Base-by-base conservation (phyloP, 2,797 vertebrate species). In the Pseudochromis fuscus region DNA sequence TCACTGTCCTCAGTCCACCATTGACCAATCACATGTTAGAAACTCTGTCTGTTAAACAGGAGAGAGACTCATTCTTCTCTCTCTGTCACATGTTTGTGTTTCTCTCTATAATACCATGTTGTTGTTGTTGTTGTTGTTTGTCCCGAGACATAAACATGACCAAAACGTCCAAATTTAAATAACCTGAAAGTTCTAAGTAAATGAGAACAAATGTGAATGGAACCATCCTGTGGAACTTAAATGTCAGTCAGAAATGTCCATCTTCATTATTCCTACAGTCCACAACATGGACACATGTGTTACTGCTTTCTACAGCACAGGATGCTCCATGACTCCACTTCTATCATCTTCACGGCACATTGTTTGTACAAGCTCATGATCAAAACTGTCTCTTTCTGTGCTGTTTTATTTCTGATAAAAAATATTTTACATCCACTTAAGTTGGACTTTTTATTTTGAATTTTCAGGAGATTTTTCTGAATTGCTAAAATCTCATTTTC, bases 1-100 rank as follows among this genome's bases (percentile, higher is more conserved):
- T 49, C 42, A n/a, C 28, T 49, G 55, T n/a, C 31, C 63, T 48
- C 42, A 66, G n/a, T 37, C 50, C 35, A 82, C 60, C 74, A 87
- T 73, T 81, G 86, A 91, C 86, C 82, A 80, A 88, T 84, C 57
- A 49, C 70, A 44, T 46, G n/a, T 50, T 50, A 64, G 40, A 50
- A 33, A 16, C 31, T 12, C 12, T 59, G 16, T 74, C 31, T 77
- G 48, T 70, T 50, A 25, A 49, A 61, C 31, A 25, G 49, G 69
- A 53, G 31, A 65, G 40, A 75, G 7, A 31, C 10, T 4, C 33
- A 33, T 52, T 28, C 33, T 50, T 63, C 44, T 25, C 7, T 38
- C 8, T 52, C 3, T 53, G 33, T 5, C 31, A 10, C 11, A 37
- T 38, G 9, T 67, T 68, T 76, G 7, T 53, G 19, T 83, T 48